Conservation (phyloP, 2,888 invertebrate genomes). For the Amphipoea oculea region DNA sequence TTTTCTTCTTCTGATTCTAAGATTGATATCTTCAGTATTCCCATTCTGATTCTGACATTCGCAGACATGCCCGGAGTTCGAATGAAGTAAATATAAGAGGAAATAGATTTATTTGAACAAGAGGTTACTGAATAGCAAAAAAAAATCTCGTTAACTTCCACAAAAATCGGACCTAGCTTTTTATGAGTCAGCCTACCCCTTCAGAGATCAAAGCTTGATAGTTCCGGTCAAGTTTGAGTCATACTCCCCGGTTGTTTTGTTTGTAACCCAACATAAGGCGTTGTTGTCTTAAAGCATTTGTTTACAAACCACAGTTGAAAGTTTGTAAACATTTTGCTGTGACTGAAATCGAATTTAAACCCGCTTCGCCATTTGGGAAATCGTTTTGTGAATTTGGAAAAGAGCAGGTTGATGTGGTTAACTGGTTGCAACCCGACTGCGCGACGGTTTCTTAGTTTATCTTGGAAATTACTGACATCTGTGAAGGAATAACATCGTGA, state of each 20-base stretch:
- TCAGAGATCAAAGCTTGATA: background rate
- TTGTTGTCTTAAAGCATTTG: slow-evolving; percentile 40
- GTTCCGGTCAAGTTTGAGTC: slow-evolving; percentile 25
- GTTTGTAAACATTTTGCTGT: slow-evolving; percentile 47
- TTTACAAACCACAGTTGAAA: slow-evolving; percentile 45
- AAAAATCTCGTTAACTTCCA: background rate
- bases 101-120: background rate
- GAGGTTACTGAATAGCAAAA: background rate
- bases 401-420: background rate
- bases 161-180: background rate
- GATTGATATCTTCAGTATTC: too few species aligned
- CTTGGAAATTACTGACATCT: background rate
- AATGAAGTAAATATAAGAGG: background rate
- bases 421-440: background rate
- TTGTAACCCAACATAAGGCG: slow-evolving; percentile 18
- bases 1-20: background rate
- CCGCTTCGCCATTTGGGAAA: slow-evolving; percentile 3
- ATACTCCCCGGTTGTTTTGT: slow-evolving; percentile 8
- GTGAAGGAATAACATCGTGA: background rate
- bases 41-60: background rate
- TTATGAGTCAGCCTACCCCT: background rate
- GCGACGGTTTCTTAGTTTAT: background rate
- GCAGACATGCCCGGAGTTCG: background rate
- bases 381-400: background rate
- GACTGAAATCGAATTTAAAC: slow-evolving; percentile 33